These are phyloP conservation scores for Emys orbicularis DNA, from an alignment of 2,797 vertebrate genomes.

Conservation along the genomic window DNA sequence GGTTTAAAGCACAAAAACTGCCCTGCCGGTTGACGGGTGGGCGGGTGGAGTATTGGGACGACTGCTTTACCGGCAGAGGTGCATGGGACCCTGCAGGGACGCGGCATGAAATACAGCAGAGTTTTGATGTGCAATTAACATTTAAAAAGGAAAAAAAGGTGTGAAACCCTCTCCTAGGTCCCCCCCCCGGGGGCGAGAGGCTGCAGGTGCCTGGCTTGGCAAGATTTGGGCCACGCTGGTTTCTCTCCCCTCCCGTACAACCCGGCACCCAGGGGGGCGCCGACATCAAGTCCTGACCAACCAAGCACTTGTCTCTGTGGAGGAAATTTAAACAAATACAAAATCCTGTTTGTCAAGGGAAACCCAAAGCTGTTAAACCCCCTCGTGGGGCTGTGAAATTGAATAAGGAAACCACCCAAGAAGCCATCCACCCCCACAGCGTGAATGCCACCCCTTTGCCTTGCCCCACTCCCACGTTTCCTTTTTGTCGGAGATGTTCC, in stretches of 20 bases:
- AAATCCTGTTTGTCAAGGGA: not conserved
- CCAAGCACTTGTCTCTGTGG: not conserved
- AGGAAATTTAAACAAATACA: not conserved
- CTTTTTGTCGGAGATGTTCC: conserved; percentile 85
- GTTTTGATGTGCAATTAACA: conserved; percentile 27
- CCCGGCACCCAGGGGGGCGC: not conserved
- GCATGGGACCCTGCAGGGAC: not conserved
- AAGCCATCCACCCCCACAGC: not conserved
- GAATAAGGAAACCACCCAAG: not conserved
- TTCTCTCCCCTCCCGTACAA: not conserved
- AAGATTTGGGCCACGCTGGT: not conserved
- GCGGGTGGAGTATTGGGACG: not conserved
- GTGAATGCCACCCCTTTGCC: not conserved
- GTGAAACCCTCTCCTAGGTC: not conserved
- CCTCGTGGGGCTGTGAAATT: not conserved
- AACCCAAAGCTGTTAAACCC: not conserved
- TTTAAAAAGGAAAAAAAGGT: not conserved
- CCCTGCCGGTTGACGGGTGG: not conserved
- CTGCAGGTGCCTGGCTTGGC: conserved; percentile 1
- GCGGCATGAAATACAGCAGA: not conserved
- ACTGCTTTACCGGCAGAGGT: not conserved
- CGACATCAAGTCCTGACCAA: accelerated
- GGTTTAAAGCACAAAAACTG: conserved; percentile 52
- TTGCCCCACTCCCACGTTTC: conserved; percentile 74
- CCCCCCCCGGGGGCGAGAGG: not conserved